Evolutionary conservation across 2,888 invertebrate genomes (phyloP), one percentile per base, ranked within the genome.

Genomic region (Syrista parreyssii): DNA sequence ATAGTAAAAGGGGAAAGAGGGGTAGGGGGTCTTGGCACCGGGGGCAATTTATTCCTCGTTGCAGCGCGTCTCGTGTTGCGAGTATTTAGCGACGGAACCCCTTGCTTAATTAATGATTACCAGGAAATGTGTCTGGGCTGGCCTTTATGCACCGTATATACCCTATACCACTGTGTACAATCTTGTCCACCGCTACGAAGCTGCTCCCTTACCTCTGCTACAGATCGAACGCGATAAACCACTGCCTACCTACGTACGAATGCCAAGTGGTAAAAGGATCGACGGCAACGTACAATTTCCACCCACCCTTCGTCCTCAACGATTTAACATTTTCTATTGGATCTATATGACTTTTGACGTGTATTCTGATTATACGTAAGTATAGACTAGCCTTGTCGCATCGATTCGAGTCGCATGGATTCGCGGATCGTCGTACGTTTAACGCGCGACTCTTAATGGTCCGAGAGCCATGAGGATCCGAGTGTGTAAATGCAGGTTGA

Each of bases 71-170:
- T 82, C 85, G 83, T 84, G 86, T 85, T 82, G 83, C 83, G 76
- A 78, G 82, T 86, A 84, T 86, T 88, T 87, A 88, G 86, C 88
- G 84, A 87, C 86, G 85, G 86, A 84, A 84, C 73, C 85, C 86
- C 85, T 82, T 84, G 88, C 88, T 89, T 90, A 90, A 90, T 90
- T 90, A 90, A 90, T 88, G 90, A 90, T 90, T 90, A 90, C 90
- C 86, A 86, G 88, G 90, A 90, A 90, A 89, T 88, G 88, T 88
- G 90, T 90, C 89, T 88, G 88, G 86, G 81, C 83, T 80, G 85
- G 86, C 84, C 85, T 87, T 88, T 88, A 86, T 86, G 84, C 85
- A 82, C 84, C 79, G 80, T 80, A 76, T 76, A 71, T 78, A 80
- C 79, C 83, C 82, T 79, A 84, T 79, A 83, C 82, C 79, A 79